Evolutionary conservation across 2,797 vertebrate genomes (phyloP).

Genomic region (Garrulus glandarius): DNA sequence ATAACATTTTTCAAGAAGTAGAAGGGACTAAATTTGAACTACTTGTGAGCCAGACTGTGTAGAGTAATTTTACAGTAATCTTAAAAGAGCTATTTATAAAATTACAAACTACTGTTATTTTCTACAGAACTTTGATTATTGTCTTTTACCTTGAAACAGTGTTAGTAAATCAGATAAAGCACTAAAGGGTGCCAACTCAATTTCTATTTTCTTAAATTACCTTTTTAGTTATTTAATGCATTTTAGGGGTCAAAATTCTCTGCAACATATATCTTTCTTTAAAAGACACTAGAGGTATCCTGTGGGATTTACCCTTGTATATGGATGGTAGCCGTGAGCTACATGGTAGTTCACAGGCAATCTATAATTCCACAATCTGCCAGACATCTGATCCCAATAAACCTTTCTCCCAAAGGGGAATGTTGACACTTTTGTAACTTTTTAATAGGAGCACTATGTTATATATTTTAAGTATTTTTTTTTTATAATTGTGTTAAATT

Average conservation of each 20-base stretch:
- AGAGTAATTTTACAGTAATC: not conserved
- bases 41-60: not conserved
- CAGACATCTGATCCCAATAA: not conserved
- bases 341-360: not conserved
- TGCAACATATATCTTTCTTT: not conserved
- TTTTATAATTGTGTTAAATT: too few species aligned
- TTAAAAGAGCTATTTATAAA: not conserved
- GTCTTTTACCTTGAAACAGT: not conserved
- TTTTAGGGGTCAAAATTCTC: not conserved
- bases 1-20: not conserved
- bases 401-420: not conserved
- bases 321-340: not conserved
- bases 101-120: not conserved
- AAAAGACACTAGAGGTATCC: not conserved
- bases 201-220: not conserved
- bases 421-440: not conserved
- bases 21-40: not conserved
- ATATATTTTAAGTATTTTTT: not conserved
- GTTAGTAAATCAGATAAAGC: not conserved
- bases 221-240: not conserved
- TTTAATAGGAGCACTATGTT: not conserved
- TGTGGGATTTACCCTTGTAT: not conserved
- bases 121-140: not conserved
- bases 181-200: not conserved
- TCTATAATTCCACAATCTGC: not conserved